These are phyloP conservation scores for Tribolium madens DNA, from an alignment of 1,140 invertebrate genomes.

Conservation along the genomic window DNA sequence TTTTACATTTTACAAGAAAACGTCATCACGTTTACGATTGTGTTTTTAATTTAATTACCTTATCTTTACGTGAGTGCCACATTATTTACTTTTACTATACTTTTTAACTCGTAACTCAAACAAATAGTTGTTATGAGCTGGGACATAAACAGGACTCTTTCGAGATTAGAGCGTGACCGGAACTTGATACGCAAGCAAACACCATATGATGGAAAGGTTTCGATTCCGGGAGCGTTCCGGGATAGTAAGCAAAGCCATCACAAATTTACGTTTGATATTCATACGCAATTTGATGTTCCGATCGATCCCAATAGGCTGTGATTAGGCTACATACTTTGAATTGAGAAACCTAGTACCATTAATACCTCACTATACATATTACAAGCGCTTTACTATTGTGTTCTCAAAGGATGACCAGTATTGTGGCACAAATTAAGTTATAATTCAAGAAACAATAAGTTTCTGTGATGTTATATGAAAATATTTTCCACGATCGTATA, in stretches of 20 bases:
- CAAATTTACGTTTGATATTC: constrained; percentile 17
- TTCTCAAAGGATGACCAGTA: no score
- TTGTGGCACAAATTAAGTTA: no score
- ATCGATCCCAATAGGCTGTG: neutral
- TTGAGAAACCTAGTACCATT: neutral
- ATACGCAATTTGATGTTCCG: constrained; percentile 5
- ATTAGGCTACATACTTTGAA: constrained; percentile 7
- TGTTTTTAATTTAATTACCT: constrained; percentile 11
- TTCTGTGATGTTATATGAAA: no score
- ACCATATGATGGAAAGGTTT: neutral
- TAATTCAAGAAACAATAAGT: no score
- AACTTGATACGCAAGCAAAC: constrained; percentile 12
- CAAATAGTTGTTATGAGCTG: neutral
- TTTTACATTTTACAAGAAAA: constrained; percentile 35
- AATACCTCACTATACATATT: neutral
- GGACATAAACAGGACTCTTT: neutral
- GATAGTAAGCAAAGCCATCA: neutral
- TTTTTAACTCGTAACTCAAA: neutral
- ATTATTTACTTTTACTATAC: neutral
- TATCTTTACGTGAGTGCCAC: neutral
- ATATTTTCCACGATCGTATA: no score
- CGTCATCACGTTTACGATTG: constrained; percentile 17
- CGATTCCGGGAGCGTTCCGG: neutral
- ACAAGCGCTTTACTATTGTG: no score
- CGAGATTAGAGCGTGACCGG: neutral